Base-by-base conservation (phyloP, 2,113 vertebrate genomes). In the Muntiacus muntjak region DNA sequence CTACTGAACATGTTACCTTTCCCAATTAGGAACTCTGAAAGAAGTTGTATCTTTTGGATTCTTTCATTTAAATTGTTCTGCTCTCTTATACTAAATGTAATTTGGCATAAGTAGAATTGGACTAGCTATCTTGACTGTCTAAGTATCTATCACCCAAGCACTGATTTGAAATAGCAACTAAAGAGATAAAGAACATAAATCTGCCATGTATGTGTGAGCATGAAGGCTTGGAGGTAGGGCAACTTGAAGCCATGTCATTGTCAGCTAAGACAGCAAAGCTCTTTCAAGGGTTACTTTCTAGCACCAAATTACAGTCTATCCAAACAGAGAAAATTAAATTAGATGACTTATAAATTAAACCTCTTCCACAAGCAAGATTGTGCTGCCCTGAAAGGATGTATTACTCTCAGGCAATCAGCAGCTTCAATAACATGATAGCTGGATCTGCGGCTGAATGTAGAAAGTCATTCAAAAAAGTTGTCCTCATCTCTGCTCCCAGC, bases 261-360 rank as follows among this genome's bases (percentile, higher is more conserved):
- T 98, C 98, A 98, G 97, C 83, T 90, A 33, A 97, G 94, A 95
- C 98, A 98, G 97, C 97, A 97, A 97, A 98, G 82, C 95, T 98
- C 95, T 97, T 98, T 90, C 50, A 98, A 98, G 98, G 91, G 97
- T 96, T 97, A 93, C 97, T 98, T 98, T 98, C 98, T 97, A 97
- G 94, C 97, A 98, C 97, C 0, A 3, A 98, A 98, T 98, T 98
- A 98, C 87, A 97, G 93, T 97, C 98, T 97, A 92, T 98, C 98
- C 96, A 98, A 99, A 99, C 96, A 98, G 95, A 98, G 96, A 97
- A 98, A 99, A 99, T 99, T 98, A 98, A 98, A 99, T 99, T 98
- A 98, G 97, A 96, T 87, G 94, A 95, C 13, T 1, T 98, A 97
- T 98, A 98, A 99, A 98, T 99, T 98, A 99, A 98, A 95, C 97